Evolutionary conservation across 2,888 invertebrate genomes (phyloP), one percentile per base, ranked within the genome.

Genomic region (Parnassius smintheus): DNA sequence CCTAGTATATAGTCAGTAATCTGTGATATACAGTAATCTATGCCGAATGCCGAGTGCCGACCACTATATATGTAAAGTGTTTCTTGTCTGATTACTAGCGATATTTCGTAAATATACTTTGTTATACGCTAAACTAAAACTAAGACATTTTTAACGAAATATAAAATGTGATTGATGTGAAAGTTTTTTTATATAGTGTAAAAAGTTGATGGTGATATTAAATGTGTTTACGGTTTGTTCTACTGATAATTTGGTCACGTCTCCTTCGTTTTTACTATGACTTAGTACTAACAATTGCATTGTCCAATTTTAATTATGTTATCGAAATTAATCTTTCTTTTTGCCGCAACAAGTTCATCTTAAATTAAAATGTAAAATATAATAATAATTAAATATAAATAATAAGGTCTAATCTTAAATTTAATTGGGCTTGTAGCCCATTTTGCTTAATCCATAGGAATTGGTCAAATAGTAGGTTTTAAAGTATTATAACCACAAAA

Each of bases 151-250:
- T 66, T 55, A 50, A 50, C 49, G 35, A 46, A n/a, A 49, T 52
- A 53, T 59, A 65, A 64, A 61, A 67, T 67, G 67, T 62, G 61
- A 62, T 64, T 64, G 61, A 57, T 50, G 41, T 57, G 56, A 64
- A 56, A 58, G 58, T 65, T 56, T 55, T 55, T 51, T 64, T 46
- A 55, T 35, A 54, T 66, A 50, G 56, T 35, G 57, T 41, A 59
- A 56, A 62, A 51, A 61, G 35, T 61, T 66, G 70, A 80, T 80
- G 66, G 73, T 77, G 76, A 74, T 80, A 78, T 86, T 85, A 72
- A 18, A 83, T 84, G 86, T 85, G 81, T 85, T 85, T 85, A 86
- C 82, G 85, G 85, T 85, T 77, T 79, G 83, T 86, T 77, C 72
- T 71, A 72, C 72, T 75, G 75, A 75, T 80, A 75, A 69, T 78